phyloP scores from a whole-genome alignment of 2,888 invertebrate species.

The Pyrochroa serraticornis region DNA sequence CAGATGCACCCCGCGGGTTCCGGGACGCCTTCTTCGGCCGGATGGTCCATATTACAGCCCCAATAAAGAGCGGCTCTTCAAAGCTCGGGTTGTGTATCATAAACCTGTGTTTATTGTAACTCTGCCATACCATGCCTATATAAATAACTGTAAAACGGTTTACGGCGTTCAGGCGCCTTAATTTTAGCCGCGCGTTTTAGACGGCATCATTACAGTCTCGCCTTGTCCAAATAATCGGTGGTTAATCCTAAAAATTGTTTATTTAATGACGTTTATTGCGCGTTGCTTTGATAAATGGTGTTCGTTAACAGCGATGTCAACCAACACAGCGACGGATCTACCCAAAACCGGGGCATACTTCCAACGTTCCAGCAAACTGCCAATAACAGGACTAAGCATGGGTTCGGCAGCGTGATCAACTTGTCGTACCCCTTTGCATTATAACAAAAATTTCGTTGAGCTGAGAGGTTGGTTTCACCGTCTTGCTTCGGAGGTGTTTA shows the following conservation, averaged over 20 bases:
- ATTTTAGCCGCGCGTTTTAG: conserved; percentile 35
- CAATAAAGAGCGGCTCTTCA: conserved; percentile 52
- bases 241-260: conserved; percentile 46
- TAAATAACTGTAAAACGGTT: conserved; percentile 56
- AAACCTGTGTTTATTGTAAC: conserved; percentile 57
- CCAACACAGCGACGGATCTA: too few species aligned
- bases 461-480: too few species aligned
- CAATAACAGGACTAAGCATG: too few species aligned
- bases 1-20: conserved; percentile 27
- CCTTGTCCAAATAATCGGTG: conserved; percentile 41
- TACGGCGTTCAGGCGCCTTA: conserved; percentile 54
- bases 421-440: too few species aligned
- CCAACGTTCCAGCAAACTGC: conserved; percentile 1
- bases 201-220: conserved; percentile 27
- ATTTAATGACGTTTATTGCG: conserved; percentile 36
- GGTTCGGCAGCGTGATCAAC: too few species aligned
- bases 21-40: conserved; percentile 25
- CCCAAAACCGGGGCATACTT: too few species aligned
- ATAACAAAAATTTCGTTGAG: too few species aligned
- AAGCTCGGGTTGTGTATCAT: conserved; percentile 51
- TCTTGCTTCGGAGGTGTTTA: too few species aligned
- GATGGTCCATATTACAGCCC: conserved; percentile 35
- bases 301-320: neutral
- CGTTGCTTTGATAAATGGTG: conserved; percentile 36
- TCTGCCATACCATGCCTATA: conserved; percentile 54